Evolutionary conservation across 2,797 vertebrate genomes (phyloP).

Genomic region (Mionectes olivaceus): DNA sequence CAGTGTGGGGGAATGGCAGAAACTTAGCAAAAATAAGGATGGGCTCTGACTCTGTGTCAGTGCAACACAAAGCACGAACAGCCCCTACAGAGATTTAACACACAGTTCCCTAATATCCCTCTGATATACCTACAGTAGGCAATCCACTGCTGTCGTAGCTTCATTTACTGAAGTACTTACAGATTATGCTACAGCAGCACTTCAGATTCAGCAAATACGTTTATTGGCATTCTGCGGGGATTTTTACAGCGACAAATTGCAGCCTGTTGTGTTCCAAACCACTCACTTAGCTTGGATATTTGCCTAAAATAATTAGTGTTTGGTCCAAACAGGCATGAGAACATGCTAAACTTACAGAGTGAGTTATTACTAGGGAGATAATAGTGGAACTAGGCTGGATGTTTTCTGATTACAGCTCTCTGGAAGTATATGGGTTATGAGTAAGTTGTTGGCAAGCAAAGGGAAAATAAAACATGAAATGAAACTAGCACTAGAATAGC

Average conservation of each 20-base stretch:
- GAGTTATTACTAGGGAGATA: slow-evolving; percentile 55
- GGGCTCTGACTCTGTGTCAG: background rate
- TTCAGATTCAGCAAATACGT: background rate
- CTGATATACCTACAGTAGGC: background rate
- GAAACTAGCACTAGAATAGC: slow-evolving; percentile 15
- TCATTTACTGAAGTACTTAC: background rate
- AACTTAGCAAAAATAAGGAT: background rate
- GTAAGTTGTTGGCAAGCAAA: slow-evolving; percentile 41
- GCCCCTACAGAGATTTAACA: background rate
- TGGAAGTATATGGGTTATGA: slow-evolving; percentile 12
- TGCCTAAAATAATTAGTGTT: slow-evolving; percentile 63
- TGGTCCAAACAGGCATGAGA: slow-evolving; percentile 34
- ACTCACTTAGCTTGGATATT: slow-evolving; percentile 53
- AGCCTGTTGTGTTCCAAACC: slow-evolving; percentile 37
- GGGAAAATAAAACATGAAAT: slow-evolving; percentile 29
- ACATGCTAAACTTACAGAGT: background rate
- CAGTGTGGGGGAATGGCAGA: background rate
- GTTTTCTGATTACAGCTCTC: slow-evolving; percentile 38
- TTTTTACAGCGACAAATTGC: slow-evolving; percentile 37
- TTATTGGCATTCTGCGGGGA: slow-evolving; percentile 28
- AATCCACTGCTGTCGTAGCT: background rate
- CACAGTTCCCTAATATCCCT: background rate
- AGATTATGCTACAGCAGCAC: background rate
- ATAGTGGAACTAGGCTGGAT: slow-evolving; percentile 12
- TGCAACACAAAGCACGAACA: background rate